Percentiles rank a stretch among this genome's conserved stretches.
These are phyloP conservation scores for Oncorhynchus clarkii DNA, from an alignment of 2,113 vertebrate genomes.

Conservation along the genomic window DNA sequence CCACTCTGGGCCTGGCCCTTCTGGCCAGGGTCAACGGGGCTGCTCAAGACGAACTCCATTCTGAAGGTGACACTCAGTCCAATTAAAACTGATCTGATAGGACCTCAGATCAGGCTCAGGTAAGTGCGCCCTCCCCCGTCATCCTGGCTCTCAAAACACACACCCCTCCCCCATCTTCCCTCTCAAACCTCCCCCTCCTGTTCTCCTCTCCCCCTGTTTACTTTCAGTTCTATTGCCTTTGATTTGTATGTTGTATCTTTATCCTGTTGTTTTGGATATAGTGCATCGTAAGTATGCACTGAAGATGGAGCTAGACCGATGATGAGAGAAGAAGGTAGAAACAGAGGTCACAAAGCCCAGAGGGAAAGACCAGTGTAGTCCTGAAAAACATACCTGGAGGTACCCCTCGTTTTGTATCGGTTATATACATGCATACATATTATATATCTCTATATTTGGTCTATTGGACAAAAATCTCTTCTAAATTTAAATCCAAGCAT, in stretches of 20 bases:
- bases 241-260: slow-evolving; percentile 74
- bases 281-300: slow-evolving; percentile 99
- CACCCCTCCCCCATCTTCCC: slow-evolving; percentile 62
- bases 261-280: slow-evolving; percentile 97
- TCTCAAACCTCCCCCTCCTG: slow-evolving; percentile 75
- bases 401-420: slow-evolving; percentile 92
- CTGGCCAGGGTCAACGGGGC: slow-evolving; percentile 92
- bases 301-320: slow-evolving; percentile 97
- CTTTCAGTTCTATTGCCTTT: slow-evolving; percentile 74
- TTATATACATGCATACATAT: slow-evolving; percentile 57
- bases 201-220: slow-evolving; percentile 79
- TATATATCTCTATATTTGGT: slow-evolving; percentile 61
- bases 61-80: slow-evolving; percentile 99
- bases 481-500: slow-evolving; percentile 57
- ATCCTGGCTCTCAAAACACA: slow-evolving; percentile 80
- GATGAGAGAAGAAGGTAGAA: slow-evolving; percentile 88
- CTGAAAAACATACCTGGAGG: slow-evolving; percentile 97
- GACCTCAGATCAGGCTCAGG: slow-evolving; percentile 99
- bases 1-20: slow-evolving; percentile 33
- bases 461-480: slow-evolving; percentile 53
- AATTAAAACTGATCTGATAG: slow-evolving; percentile 99
- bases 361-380: slow-evolving; percentile 99
- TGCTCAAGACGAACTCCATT: slow-evolving; percentile 92
- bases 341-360: slow-evolving; percentile 85
- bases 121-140: slow-evolving; percentile 91